phyloP scores from a whole-genome alignment of 1,140 invertebrate species.

The Microplitis mediator region DNA sequence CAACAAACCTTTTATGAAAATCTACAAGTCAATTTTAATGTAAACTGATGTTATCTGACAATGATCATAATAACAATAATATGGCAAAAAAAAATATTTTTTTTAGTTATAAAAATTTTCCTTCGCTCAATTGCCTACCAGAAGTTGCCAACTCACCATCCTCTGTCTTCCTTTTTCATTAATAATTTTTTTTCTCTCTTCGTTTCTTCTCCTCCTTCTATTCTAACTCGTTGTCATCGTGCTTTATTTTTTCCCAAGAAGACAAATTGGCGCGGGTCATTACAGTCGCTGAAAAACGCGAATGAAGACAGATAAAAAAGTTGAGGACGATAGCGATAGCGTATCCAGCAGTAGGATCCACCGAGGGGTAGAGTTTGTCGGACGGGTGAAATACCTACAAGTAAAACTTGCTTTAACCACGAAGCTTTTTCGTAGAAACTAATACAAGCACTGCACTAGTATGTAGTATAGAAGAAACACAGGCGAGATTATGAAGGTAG shows the following conservation, averaged over 20 bases:
- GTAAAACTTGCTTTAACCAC: neutral
- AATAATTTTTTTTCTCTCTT: neutral
- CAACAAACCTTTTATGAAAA: neutral
- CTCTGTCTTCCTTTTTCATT: constrained; percentile 1
- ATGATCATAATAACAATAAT: neutral
- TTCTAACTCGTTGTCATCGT: neutral
- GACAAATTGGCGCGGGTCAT: constrained; percentile 37
- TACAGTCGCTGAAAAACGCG: constrained; percentile 10
- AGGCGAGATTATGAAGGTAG: neutral
- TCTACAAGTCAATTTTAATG: neutral
- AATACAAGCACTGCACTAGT: constrained; percentile 2
- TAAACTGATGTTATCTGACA: neutral
- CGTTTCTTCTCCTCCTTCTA: neutral
- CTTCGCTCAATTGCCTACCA: neutral
- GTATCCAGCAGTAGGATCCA: neutral
- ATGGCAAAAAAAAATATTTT: neutral
- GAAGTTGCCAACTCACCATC: constrained; percentile 18
- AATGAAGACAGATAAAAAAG: neutral
- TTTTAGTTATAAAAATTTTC: constrained; percentile 4
- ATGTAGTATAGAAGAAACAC: neutral
- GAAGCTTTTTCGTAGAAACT: too few species aligned
- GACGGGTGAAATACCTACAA: neutral
- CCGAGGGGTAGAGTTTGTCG: too few species aligned
- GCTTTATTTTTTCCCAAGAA: constrained; percentile 36
- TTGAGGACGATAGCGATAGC: neutral